A percentile compares a stretch with the other conserved stretches of the same genome.
Conservation (phyloP, 2,113 vertebrate species). For the Bos javanicus region DNA sequence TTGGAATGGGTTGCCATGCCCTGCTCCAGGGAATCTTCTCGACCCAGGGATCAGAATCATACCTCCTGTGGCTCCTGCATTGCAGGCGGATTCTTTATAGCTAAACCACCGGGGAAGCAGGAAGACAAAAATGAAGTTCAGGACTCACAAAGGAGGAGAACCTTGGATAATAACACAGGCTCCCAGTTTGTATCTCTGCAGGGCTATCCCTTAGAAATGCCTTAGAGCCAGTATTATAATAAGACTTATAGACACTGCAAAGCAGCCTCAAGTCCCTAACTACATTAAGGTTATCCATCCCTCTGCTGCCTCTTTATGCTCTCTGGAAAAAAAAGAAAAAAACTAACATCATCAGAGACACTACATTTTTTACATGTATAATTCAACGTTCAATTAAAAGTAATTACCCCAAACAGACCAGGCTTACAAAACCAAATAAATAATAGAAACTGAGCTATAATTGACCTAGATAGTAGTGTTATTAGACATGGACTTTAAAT, state of each 20-base stretch:
- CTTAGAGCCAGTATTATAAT: not conserved
- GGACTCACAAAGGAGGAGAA: not conserved
- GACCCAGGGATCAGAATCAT: not conserved
- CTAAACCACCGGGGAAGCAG: accelerated
- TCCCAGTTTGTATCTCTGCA: not conserved
- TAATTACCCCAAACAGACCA: not conserved
- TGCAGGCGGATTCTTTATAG: accelerated
- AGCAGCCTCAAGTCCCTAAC: not conserved
- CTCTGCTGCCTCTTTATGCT: not conserved
- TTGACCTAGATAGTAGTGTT: not conserved
- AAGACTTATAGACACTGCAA: not conserved
- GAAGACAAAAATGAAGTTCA: not conserved
- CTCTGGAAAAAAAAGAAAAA: not conserved
- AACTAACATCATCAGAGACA: not conserved
- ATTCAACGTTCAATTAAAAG: not conserved
- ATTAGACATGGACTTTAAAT: not conserved
- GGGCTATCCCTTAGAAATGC: not conserved
- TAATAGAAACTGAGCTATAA: not conserved
- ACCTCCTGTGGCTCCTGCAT: not conserved
- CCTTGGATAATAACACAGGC: not conserved
- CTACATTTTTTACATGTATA: not conserved
- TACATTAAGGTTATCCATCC: not conserved
- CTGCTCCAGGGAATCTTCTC: not conserved
- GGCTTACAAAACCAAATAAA: not conserved
- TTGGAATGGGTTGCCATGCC: not conserved